Evolutionary conservation across 2,113 vertebrate genomes (phyloP).

Genomic region (Ardeotis arabs): DNA sequence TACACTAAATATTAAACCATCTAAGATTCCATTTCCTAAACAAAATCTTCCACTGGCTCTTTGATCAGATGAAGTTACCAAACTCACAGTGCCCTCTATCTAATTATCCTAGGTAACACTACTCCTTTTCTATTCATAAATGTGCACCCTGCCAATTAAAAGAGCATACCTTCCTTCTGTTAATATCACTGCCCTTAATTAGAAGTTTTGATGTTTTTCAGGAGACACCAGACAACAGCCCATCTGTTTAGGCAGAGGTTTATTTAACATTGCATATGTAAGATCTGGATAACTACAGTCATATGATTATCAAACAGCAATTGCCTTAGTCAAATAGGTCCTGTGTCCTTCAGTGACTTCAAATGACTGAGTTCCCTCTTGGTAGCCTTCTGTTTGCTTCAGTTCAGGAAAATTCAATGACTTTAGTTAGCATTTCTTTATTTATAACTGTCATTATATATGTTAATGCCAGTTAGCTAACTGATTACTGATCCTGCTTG

Average conservation of each 20-base stretch:
- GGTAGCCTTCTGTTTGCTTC: background rate
- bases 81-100: background rate
- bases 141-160: constrained; percentile 10
- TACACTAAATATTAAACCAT: background rate
- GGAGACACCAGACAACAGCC: background rate
- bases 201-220: constrained; percentile 16
- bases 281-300: background rate
- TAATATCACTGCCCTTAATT: constrained; percentile 28
- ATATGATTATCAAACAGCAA: background rate
- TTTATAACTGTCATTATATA: background rate
- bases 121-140: background rate
- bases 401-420: background rate
- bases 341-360: constrained; percentile 10
- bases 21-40: background rate
- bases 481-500: background rate
- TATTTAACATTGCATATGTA: constrained; percentile 41
- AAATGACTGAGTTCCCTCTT: background rate
- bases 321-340: background rate
- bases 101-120: constrained; percentile 1
- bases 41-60: background rate
- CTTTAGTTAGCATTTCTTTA: background rate
- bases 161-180: constrained; percentile 1
- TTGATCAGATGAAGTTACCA: background rate
- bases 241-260: constrained; percentile 50
- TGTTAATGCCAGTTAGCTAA: background rate